These are phyloP conservation scores for Megathymus violae DNA, from an alignment of 1,140 invertebrate species.

Conservation along the genomic window DNA sequence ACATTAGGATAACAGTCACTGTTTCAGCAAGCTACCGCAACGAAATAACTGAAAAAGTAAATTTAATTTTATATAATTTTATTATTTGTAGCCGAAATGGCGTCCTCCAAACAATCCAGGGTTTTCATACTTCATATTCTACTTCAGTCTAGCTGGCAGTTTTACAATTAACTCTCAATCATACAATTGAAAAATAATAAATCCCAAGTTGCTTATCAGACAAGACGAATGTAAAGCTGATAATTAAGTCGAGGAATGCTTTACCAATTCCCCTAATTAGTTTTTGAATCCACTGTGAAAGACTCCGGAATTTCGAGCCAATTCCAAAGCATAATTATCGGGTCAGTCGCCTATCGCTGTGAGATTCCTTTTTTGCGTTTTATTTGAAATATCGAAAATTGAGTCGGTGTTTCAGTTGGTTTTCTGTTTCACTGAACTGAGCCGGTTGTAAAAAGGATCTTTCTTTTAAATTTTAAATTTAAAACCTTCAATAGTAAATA, in stretches of 20 bases:
- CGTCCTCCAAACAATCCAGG: too few relatives aligned
- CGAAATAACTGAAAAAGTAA: too few relatives aligned
- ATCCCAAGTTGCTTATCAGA: conserved; percentile 9
- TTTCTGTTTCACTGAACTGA: neutral
- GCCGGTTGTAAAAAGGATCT: too few relatives aligned
- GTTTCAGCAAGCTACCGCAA: too few relatives aligned
- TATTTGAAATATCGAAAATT: conserved; percentile 13
- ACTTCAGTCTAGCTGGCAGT: too few relatives aligned
- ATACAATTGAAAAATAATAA: conserved; percentile 6
- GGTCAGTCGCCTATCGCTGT: conserved; percentile 49
- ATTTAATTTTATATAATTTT: too few relatives aligned
- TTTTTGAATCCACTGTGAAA: conserved; percentile 59
- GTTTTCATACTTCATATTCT: too few relatives aligned
- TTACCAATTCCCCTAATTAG: conserved; percentile 67
- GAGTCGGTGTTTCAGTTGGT: neutral
- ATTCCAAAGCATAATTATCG: conserved; percentile 62
- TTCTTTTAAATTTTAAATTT: too few relatives aligned
- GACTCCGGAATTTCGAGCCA: conserved; percentile 48
- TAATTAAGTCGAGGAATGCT: conserved; percentile 64
- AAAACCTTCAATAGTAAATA: too few relatives aligned
- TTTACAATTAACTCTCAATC: too few relatives aligned
- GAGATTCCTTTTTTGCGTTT: conserved; percentile 1
- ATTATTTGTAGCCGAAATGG: too few relatives aligned
- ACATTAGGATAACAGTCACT: too few relatives aligned
- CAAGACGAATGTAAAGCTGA: conserved; percentile 37